Conservation (phyloP, 2,113 vertebrate species). For the Menidia beryllina region DNA sequence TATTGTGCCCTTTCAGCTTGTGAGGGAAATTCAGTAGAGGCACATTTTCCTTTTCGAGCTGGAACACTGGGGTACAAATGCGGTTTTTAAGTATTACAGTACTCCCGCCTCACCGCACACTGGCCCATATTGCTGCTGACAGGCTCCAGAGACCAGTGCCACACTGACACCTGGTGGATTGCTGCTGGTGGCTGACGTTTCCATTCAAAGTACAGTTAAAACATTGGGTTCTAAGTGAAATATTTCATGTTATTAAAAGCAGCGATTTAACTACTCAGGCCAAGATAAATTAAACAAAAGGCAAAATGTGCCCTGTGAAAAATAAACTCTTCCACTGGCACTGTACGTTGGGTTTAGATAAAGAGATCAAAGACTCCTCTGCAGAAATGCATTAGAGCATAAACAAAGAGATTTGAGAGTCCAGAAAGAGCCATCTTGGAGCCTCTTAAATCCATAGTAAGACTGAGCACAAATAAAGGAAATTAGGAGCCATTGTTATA, state of each 20-base stretch:
- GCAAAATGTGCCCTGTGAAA: not conserved
- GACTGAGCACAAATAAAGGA: too few species aligned
- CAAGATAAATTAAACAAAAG: not conserved
- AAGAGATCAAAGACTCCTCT: too few species aligned
- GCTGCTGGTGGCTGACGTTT: not conserved
- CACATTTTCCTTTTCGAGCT: not conserved
- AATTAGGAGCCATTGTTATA: too few species aligned
- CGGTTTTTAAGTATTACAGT: conserved; percentile 45
- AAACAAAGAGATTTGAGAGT: too few species aligned
- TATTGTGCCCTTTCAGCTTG: not conserved
- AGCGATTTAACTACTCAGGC: not conserved
- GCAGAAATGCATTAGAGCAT: too few species aligned
- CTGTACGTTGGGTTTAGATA: too few species aligned
- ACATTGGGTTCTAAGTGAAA: not conserved
- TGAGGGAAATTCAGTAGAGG: not conserved
- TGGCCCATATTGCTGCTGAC: conserved; percentile 19
- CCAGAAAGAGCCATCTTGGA: too few species aligned
- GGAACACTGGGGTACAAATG: conserved; percentile 8
- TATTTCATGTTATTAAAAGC: not conserved
- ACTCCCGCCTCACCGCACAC: conserved; percentile 7
- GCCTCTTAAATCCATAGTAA: too few species aligned
- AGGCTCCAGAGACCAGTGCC: not conserved
- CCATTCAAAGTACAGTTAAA: not conserved
- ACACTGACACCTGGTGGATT: conserved; percentile 67
- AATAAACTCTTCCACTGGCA: not conserved